Evolutionary conservation across 2,113 vertebrate species (phyloP), one percentile per base, ranked within the genome.

Genomic region (Larimichthys crocea): DNA sequence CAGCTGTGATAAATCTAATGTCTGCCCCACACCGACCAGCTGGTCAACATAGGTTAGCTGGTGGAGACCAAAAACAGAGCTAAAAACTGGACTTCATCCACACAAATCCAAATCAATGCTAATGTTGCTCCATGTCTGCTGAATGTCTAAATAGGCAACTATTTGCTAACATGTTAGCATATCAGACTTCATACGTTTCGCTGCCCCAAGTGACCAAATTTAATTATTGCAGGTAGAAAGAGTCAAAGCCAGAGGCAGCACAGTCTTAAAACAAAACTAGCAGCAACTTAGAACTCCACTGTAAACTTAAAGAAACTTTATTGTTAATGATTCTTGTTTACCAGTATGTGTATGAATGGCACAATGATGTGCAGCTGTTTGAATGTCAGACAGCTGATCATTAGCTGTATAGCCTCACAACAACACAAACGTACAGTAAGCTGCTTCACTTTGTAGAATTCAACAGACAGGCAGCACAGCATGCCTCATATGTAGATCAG

Each of bases 281-380:
- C 15, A 56, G 52, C 15, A 14, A 26, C n/a, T 5, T 60, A 6
- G 7, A 35, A 31, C 42, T 16, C 10, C 14, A 61, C 42, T 31
- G 26, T 24, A 73, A 49, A 49, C 17, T 48, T 31, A 4, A 31
- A 40, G 1, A 26, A 22, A 22, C 9, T 40, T 40, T 5, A n/a
- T 10, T 8, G 22, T 31, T 8, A n/a, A 53, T 52, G 1, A 40
- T 42, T 19, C 29, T n/a, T 48, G 24, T 31, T 62, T 6, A 62
- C 11, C n/a, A 52, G 17, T 16, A 50, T 11, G 44, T 10, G n/a
- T 10, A n/a, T 31, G 44, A 61, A 48, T 20, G 29, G 17, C 22
- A 10, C 15, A 75, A 75, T 20, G 31, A 50, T 52, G 16, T 69
- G 64, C 22, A 81, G 60, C n/a, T 59, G 44, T 44, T 44, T 53